Evolutionary conservation across 2,888 invertebrate genomes (phyloP), one percentile per base, ranked within the genome.

Genomic region (Scelioninae gen. 1): DNA sequence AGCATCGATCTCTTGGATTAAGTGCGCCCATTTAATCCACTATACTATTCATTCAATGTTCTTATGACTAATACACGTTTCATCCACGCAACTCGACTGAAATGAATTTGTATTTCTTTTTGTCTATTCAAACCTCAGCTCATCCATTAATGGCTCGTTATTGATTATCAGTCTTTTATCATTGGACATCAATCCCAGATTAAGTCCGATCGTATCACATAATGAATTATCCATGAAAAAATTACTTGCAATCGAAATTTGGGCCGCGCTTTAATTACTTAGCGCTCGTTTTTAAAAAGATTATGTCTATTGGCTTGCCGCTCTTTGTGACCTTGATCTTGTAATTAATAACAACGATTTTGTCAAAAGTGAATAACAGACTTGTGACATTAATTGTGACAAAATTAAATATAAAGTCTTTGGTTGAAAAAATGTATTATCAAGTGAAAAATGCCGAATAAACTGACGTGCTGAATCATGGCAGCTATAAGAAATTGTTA

Each of bases 121-220:
- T 80, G 45, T 68, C 72, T 76, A 47, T 40, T 75, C 66, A 45
- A 63, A 77, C 68, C 74, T 74, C 76, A 56, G 53, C 56, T 72
- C 80, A 68, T 81, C 68, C 77, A 81, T 84, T 84, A 84, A 63
- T 32, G 69, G 65, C 60, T 49, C 34, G 45, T 13, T 80, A 71
- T 72, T 76, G 77, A 83, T 83, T 68, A 75, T 76, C 77, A 77
- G 72, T 29, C 68, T 47, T 76, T 69, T 68, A 45, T 77, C 77
- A 63, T 72, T 58, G 66, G 77, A 45, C 72, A 71, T 83, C 72
- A 72, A 66, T 79, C 72, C 43, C n/a, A 47, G 79, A 66, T 79
- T 79, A 72, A 72, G 53, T 71, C 51, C 71, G 65, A 78, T 78
- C 63, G 78, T 65, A 78, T 71, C 78, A n/a, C 34, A 58, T 78